Base-by-base conservation (phyloP, 1,140 invertebrate genomes). In the Drosophila elegans region DNA sequence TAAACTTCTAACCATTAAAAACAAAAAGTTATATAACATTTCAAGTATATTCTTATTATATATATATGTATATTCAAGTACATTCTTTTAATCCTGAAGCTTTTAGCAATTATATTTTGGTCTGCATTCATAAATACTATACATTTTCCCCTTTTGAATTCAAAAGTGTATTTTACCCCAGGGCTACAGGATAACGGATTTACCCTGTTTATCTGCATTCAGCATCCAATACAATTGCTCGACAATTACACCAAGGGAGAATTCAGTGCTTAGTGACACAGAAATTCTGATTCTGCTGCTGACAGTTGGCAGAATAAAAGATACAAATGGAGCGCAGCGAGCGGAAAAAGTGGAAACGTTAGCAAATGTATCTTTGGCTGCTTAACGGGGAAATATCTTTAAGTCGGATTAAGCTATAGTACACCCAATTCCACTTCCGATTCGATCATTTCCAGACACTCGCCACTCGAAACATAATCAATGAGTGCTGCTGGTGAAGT, bases 261-360 rank as follows among this genome's bases (percentile, higher is more conserved):
- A 45, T 29, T 64, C 41, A 51, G 53, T 73, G 75, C 55, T 78
- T 74, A 60, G 73, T 82, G 80, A 82, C 55, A 82, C 59, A 74
- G 62, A 82, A 80, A 68, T 49, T 66, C 53, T 32, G 72, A 75
- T 67, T 56, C 68, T 78, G 69, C 42, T 67, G 46, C 66, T 74
- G 80, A 74, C 80, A 83, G 68, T 74, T 82, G 57, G 60, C 57
- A 55, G 60, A 57, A 60, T 60, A 68, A 68, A 74, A 71, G 73
- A 76, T 76, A 75, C 63, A 80, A 80, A 75, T 76, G 51, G 55
- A 59, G 59, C 53, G 44, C 34, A 64, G n/a, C 46, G 27, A 49
- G 21, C 51, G 21, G 32, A 74, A 74, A 54, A 74, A 38, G 29
- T 56, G 34, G 27, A 67, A 44, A 39, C 41, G 53, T 34, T 38